Base-by-base conservation (phyloP, 2,113 vertebrate genomes). In the Ailurus styani region DNA sequence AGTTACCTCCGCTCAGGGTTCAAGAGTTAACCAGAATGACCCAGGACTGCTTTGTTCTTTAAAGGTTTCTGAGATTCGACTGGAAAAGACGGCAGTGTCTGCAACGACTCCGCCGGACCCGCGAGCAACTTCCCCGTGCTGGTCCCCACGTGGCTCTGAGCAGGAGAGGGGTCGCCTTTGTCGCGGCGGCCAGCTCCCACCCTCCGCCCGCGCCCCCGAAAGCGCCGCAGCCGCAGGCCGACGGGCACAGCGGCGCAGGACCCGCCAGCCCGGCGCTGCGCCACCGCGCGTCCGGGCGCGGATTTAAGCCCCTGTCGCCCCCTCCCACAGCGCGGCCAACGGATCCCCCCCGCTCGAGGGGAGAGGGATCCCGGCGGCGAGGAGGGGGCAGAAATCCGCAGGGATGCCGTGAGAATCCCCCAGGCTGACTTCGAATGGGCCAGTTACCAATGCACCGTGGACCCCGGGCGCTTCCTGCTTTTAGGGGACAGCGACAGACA, bases 311-410 rank as follows among this genome's bases (percentile, higher is more conserved):
- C 18, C 29, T 52, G 12, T 21, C 31, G 18, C 3, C 60, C 9
- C 25, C 60, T 64, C 27, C 17, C 31, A 3, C 64, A 60, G 27
- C 17, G 64, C 90, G 82, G 96, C 96, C 95, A 97, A 86, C 14
- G 3, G 90, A 93, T 57, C 92, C 96, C 94, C 88, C 97, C 91
- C 45, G 84, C 79, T 21, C 47, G 52, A 75, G 55, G 50, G 87
- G 88, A 95, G 93, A 27, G 6, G 23, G 47, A 12, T 31, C 77
- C 77, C 18, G 1, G 34, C 34, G 5, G 37, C 4, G 9, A 15
- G 25, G 9, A n/a, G 6, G 21, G 21, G 14, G 70, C 72, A 40
- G 42, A 42, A 55, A 34, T n/a, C 62, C 7, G 14, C 45, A 0
- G 42, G 11, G 72, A 42, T 5, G 8, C 13, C 9, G 2, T 14